A percentile compares a stretch with the other conserved stretches of the same genome.
Evolutionary conservation across 2,797 vertebrate species (phyloP).

Genomic region (Coluber constrictor): DNA sequence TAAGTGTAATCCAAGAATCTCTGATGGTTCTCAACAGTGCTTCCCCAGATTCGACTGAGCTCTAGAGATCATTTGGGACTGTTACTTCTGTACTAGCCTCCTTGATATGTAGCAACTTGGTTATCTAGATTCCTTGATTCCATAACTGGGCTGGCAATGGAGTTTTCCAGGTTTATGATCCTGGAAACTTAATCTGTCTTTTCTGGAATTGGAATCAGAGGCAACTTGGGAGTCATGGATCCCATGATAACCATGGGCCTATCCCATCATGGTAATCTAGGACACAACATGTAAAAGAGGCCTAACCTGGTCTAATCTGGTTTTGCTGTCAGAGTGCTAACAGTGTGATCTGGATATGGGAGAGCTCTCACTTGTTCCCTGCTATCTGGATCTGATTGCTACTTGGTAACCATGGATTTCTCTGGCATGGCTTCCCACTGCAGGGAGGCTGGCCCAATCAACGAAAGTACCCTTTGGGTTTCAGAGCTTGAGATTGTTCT

Average conservation of each 20-base stretch:
- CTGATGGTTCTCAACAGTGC: background rate
- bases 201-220: background rate
- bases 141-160: background rate
- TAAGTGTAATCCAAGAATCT: background rate
- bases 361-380: background rate
- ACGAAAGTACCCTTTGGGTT: background rate
- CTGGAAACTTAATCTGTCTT: background rate
- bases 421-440: background rate
- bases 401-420: background rate
- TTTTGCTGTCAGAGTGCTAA: background rate
- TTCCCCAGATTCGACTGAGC: background rate
- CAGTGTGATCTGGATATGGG: background rate
- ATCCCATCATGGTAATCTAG: background rate
- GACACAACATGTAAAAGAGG: background rate
- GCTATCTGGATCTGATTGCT: background rate
- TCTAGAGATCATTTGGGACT: background rate
- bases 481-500: background rate
- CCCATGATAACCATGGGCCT: background rate
- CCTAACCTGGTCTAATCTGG: background rate
- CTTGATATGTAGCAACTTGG: background rate
- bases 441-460: background rate
- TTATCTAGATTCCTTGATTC: background rate
- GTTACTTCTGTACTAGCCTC: background rate
- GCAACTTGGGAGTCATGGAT: background rate
- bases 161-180: background rate